Evolutionary conservation across 2,888 invertebrate genomes (phyloP).

Genomic region (Harpalus rufipes): DNA sequence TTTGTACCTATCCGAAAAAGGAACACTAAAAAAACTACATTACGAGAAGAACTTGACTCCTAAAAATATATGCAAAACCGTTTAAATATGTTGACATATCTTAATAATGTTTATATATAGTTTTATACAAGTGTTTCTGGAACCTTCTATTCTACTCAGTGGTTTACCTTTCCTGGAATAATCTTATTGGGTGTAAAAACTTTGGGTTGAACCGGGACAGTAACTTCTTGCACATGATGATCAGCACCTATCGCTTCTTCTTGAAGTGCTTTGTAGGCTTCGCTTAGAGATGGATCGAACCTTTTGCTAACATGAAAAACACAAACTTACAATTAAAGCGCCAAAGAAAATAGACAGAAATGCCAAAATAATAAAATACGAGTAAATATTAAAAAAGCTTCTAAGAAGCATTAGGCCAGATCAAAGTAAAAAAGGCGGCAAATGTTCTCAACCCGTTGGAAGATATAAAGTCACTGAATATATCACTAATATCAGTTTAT

Average conservation of each 20-base stretch:
- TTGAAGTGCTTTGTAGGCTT: conserved; percentile 92
- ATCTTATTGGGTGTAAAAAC: conserved; percentile 84
- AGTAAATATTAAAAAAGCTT: neutral
- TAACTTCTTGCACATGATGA: conserved; percentile 83
- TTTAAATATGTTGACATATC: too few relatives aligned
- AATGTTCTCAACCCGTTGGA: neutral
- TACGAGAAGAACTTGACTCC: too few relatives aligned
- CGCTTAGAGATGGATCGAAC: conserved; percentile 93
- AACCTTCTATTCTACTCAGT: neutral
- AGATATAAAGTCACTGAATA: neutral
- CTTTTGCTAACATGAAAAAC: conserved; percentile 73
- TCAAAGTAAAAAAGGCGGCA: neutral
- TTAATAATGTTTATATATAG: too few relatives aligned
- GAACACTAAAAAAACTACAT: too few relatives aligned
- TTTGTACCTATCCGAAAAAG: too few relatives aligned
- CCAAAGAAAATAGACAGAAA: conserved; percentile 5
- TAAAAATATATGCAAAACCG: too few relatives aligned
- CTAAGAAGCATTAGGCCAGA: neutral
- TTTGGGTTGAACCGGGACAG: conserved; percentile 85
- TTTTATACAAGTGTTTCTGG: neutral
- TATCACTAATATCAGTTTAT: too few relatives aligned
- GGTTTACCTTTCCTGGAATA: conserved; percentile 80
- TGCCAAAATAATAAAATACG: neutral
- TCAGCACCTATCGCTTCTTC: conserved; percentile 83
- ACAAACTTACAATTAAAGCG: conserved; percentile 35